Base-by-base conservation (phyloP, 2,888 invertebrate species). In the Zygaena filipendulae region DNA sequence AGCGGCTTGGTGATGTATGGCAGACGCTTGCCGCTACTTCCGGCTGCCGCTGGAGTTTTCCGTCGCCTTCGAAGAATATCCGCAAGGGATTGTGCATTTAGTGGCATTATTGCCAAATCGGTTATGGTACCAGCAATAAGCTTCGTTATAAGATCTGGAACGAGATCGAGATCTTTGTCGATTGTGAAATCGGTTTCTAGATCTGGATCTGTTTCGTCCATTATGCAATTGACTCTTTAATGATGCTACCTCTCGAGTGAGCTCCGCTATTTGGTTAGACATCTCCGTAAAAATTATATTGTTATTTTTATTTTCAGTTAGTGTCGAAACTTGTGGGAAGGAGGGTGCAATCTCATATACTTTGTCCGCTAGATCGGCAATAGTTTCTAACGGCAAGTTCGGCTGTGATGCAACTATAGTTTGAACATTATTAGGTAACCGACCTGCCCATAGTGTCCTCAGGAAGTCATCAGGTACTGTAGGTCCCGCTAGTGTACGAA, bases 21-120 rank as follows among this genome's bases (percentile, higher is more conserved):
- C 39, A 36, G 40, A 43, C 43, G 38, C 25, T 32, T 3, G 40
- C 40, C 52, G 48, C 43, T 35, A 32, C 40, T 38, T 48, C 25
- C 29, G 50, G 43, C 44, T 40, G 45, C 40, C 45, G 6, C 11
- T 18, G n/a, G 3, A 7, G 30, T 45, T 43, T 40, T 13, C 38
- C 40, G 30, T 20, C n/a, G 16, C 9, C 22, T n/a, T n/a, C n/a
- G n/a, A n/a, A n/a, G n/a, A n/a, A n/a, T 29, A 45, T 23, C 40
- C 39, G 31, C 49, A 48, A 11, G 36, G 39, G 16, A 32, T n/a
- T 0, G 7, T 26, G 22, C 44, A 45, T 20, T 33, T 40, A 2
- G 9, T 12, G 2, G 45, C 41, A 2, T 28, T 22, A 4, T 33
- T 22, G 5, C 35, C 33, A 23, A 31, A 45, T 2, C n/a, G 20